Conservation (phyloP, 2,888 invertebrate genomes). For the Brenthis daphne region DNA sequence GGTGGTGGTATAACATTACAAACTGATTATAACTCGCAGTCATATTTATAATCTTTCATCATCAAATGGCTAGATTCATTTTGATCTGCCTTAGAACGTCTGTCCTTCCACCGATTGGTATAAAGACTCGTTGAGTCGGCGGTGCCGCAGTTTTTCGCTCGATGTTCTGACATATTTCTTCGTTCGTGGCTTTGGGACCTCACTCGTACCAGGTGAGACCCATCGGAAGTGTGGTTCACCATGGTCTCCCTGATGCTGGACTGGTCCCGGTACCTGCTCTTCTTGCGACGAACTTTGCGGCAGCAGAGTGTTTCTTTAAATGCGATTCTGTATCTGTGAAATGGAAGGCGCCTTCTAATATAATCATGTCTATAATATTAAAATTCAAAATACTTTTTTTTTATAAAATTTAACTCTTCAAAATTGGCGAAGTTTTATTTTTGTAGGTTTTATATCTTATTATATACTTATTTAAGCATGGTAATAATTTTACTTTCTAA, state of each 20-base stretch:
- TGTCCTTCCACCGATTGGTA: constrained; percentile 57
- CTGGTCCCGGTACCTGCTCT: constrained; percentile 80
- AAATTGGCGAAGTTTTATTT: too few species aligned
- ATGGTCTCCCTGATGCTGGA: constrained; percentile 84
- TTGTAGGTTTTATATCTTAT: too few species aligned
- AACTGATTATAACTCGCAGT: constrained; percentile 30
- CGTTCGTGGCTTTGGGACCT: constrained; percentile 57
- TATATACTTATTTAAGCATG: too few species aligned
- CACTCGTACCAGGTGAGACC: constrained; percentile 69
- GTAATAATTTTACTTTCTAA: too few species aligned
- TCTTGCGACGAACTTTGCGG: constrained; percentile 69
- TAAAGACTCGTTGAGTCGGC: constrained; percentile 57
- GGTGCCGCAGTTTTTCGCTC: constrained; percentile 52
- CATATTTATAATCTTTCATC: constrained; percentile 35
- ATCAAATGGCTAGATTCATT: constrained; percentile 32
- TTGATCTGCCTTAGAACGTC: constrained; percentile 32
- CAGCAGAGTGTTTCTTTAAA: constrained; percentile 89
- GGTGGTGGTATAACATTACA: too few species aligned
- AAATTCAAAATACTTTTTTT: too few species aligned
- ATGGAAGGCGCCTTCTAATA: neutral
- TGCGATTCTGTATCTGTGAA: constrained; percentile 86
- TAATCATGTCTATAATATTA: too few species aligned
- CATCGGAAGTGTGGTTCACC: constrained; percentile 72
- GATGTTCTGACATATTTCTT: constrained; percentile 41
- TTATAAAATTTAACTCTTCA: too few species aligned